Conservation (phyloP, 92 coral and sea anemone genomes). For the Galaxea fascicularis region DNA sequence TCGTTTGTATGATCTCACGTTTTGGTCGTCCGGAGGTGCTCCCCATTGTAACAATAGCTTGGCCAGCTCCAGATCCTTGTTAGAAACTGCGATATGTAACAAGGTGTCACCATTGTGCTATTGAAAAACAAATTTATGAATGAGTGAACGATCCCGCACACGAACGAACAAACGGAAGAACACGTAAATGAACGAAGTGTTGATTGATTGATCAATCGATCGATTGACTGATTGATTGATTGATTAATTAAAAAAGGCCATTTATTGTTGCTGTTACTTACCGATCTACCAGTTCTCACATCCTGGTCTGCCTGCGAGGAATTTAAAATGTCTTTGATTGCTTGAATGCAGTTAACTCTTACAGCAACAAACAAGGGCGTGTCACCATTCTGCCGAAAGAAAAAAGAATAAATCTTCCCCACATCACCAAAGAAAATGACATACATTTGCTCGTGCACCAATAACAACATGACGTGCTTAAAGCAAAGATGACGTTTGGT, state of each 20-base stretch:
- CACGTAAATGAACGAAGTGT: neutral
- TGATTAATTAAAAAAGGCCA: neutral
- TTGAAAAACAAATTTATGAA: neutral
- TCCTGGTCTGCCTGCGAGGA: constrained; percentile 73
- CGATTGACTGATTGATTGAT: too few species aligned
- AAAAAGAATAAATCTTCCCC: neutral
- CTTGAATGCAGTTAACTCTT: constrained; percentile 66
- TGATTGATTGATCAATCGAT: too few species aligned
- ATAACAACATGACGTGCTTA: too few species aligned
- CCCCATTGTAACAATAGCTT: constrained; percentile 83
- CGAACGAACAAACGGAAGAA: neutral
- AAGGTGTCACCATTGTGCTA: constrained; percentile 91
- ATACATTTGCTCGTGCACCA: too few species aligned
- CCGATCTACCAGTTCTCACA: constrained; percentile 51
- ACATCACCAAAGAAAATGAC: neutral
- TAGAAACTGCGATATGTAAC: constrained; percentile 79
- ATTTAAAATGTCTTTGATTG: constrained; percentile 71
- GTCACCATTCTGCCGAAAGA: constrained; percentile 69
- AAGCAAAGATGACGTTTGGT: too few species aligned
- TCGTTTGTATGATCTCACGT: constrained; percentile 70
- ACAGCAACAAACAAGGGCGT: constrained; percentile 78
- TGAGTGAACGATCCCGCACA: neutral
- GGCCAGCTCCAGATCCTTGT: constrained; percentile 76
- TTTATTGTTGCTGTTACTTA: neutral
- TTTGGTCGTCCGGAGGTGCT: constrained; percentile 82